Conservation (phyloP, 1,140 invertebrate species). For the Lethocerus indicus region DNA sequence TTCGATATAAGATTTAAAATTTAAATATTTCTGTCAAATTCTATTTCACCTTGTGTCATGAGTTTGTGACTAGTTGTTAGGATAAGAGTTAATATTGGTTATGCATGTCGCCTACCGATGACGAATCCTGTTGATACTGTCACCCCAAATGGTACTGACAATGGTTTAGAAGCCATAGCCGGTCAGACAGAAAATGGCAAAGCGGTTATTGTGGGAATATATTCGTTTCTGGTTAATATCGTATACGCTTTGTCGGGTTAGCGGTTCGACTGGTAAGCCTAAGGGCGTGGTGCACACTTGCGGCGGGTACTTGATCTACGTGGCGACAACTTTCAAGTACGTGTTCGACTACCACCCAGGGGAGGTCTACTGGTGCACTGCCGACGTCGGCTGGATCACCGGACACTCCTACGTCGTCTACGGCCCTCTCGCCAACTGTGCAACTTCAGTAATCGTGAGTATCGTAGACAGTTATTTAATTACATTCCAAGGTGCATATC, state of each 20-base stretch:
- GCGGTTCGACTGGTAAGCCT: constrained; percentile 92
- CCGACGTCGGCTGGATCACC: constrained; percentile 98
- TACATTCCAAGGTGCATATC: too few species aligned
- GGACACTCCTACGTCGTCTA: constrained; percentile 94
- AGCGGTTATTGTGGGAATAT: too few species aligned
- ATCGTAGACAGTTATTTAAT: too few species aligned
- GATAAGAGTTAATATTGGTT: too few species aligned
- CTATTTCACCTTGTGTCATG: too few species aligned
- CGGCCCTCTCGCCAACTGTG: constrained; percentile 83
- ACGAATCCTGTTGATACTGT: too few species aligned
- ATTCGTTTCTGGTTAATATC: too few species aligned
- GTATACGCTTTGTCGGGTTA: too few species aligned
- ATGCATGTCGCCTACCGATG: too few species aligned
- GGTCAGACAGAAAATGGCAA: too few species aligned
- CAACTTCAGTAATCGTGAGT: constrained; percentile 76
- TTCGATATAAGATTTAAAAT: not conserved
- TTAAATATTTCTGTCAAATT: not conserved
- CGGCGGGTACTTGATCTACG: constrained; percentile 84
- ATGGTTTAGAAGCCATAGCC: too few species aligned
- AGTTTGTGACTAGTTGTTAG: too few species aligned
- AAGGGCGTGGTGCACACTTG: constrained; percentile 93
- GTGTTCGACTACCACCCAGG: constrained; percentile 85
- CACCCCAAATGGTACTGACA: not conserved
- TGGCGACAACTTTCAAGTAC: constrained; percentile 79
- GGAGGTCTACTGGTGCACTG: constrained; percentile 96